Evolutionary conservation across 1,140 invertebrate genomes (phyloP), one percentile per base, ranked within the genome.

Genomic region (Eupristina koningsbergeri): DNA sequence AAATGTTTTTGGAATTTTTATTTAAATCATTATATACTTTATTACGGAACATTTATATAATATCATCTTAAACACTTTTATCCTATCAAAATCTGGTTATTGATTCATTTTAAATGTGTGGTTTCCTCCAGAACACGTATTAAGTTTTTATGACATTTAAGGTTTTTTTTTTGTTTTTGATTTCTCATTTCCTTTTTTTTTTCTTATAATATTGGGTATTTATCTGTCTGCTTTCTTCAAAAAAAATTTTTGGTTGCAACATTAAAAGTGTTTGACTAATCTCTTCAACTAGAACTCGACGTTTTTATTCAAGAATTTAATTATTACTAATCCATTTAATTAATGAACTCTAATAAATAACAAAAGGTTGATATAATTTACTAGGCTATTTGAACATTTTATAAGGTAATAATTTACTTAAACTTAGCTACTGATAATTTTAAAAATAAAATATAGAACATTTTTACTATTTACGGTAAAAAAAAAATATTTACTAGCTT

Each of bases 401-500:
- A 17, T 7, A 53, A 53, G 2, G 17, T 53, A 53, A 17, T 53
- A 17, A 19, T 3, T 53, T 53, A 53, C 19, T 7, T 53, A 53
- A 17, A 19, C 2, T 17, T 17, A 3, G 50, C 19, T 53, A 17
- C 19, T 19, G 2, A 17, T 53, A 53, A 13, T 53, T 53, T 53
- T 19, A 19, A 53, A 17, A 19, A 53, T 53, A 17, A 53, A 53
- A 53, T 53, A 58, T 26, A 26, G 53, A 58, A 26, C 22, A 58
- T 5, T 58, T 58, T 26, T 58, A 5, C 5, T 26, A 13, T 58
- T 26, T 58, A 58, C 53, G 22, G 19, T 58, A 6, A 26, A 58
- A 58, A n/a, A n/a, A 67, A 36, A 36, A 67, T 67, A 36, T 67
- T 67, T 19, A 67, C 36, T 36, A 67, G 64, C 64, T 36, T 67